These are phyloP conservation scores for Exocentrus adspersus DNA, from an alignment of 2,888 invertebrate genomes.

Conservation along the genomic window DNA sequence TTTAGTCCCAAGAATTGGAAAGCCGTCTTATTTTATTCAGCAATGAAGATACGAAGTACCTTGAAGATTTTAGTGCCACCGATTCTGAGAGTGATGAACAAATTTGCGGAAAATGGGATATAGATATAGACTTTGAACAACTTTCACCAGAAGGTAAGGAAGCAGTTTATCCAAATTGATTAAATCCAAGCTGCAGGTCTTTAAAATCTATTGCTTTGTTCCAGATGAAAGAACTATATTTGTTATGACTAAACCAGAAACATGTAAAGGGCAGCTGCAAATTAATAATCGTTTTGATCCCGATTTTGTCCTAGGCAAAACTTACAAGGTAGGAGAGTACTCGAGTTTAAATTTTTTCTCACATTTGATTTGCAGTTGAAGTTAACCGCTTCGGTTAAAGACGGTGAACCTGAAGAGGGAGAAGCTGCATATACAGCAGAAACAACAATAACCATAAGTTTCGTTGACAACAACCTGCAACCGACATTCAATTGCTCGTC, in stretches of 20 bases:
- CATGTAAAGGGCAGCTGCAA: conserved; percentile 43
- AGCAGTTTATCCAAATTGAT: background rate
- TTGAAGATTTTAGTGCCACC: conserved; percentile 65
- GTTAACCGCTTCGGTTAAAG: conserved; percentile 36
- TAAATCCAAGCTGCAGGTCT: background rate
- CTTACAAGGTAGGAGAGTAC: background rate
- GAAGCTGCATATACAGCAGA: conserved; percentile 35
- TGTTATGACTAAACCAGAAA: conserved; percentile 20
- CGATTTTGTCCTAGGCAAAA: conserved; percentile 14
- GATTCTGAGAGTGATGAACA: conserved; percentile 67
- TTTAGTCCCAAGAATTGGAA: conserved; percentile 46
- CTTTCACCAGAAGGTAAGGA: conserved; percentile 17
- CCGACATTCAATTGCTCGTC: conserved; percentile 37
- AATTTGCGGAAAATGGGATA: conserved; percentile 56
- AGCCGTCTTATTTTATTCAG: conserved; percentile 54
- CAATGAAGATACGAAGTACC: conserved; percentile 46
- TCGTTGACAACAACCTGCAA: conserved; percentile 36
- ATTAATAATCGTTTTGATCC: conserved; percentile 35
- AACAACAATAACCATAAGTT: conserved; percentile 33
- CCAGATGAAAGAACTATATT: conserved; percentile 32
- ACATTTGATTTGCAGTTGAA: conserved; percentile 35
- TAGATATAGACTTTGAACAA: conserved; percentile 19
- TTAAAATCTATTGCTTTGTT: background rate
- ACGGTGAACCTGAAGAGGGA: conserved; percentile 12
- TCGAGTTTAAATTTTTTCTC: too few species aligned